Evolutionary conservation across 2,888 invertebrate genomes (phyloP).

Genomic region (Atethmia centrago): DNA sequence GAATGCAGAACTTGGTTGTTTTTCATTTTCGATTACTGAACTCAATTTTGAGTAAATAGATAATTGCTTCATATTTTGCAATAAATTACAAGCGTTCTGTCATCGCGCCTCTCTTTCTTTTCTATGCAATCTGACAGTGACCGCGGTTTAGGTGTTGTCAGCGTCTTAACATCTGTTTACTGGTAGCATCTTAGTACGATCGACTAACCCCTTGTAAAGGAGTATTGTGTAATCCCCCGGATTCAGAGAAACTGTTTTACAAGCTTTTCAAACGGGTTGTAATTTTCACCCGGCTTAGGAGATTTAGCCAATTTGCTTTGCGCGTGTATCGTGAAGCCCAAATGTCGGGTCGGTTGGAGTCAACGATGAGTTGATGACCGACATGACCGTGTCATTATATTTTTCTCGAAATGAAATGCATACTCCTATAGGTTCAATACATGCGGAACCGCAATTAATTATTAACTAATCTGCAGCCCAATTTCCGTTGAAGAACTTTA

Average conservation of each 20-base stretch:
- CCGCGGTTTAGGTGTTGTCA: conserved; percentile 4
- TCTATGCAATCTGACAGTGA: too few relatives aligned
- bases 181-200: background rate
- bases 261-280: background rate
- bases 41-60: too few relatives aligned
- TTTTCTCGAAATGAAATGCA: conserved; percentile 10
- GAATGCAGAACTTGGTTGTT: too few relatives aligned
- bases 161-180: conserved; percentile 9
- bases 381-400: background rate
- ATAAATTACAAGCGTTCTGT: too few relatives aligned
- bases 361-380: background rate
- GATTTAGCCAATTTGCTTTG: conserved; percentile 10
- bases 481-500: background rate
- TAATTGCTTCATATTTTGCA: too few relatives aligned
- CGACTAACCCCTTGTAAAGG: conserved; percentile 1
- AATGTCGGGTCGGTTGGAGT: background rate
- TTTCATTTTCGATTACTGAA: too few relatives aligned
- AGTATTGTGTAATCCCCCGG: background rate
- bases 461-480: background rate
- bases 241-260: conserved; percentile 3
- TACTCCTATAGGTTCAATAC: background rate
- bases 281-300: background rate
- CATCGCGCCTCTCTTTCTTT: too few relatives aligned
- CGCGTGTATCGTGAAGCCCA: background rate
- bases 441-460: conserved; percentile 3